phyloP scores from a whole-genome alignment of 2,888 invertebrate species.

The Lepidochitona cinerea region DNA sequence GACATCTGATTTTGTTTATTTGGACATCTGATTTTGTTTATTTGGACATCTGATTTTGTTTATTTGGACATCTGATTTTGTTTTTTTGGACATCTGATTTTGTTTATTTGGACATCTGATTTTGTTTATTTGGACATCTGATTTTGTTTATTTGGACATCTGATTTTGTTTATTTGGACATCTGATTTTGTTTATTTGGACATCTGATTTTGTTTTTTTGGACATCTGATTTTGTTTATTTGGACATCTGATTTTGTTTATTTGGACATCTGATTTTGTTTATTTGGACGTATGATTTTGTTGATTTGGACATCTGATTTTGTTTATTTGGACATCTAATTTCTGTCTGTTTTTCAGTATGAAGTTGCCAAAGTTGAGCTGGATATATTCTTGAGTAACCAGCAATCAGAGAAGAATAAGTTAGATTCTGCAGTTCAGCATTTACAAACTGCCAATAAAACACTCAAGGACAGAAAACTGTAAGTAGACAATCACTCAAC shows the following conservation, averaged over 20 bases:
- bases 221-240: background rate
- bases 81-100: too few species aligned
- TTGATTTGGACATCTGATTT: too few species aligned
- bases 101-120: too few species aligned
- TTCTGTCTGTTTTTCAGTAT: slow-evolving; percentile 54
- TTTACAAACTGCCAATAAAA: slow-evolving; percentile 68
- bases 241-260: background rate
- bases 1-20: too few species aligned
- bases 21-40: too few species aligned
- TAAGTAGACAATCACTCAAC: too few species aligned
- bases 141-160: too few species aligned
- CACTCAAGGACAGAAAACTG: slow-evolving; percentile 71
- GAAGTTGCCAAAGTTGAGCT: slow-evolving; percentile 84
- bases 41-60: too few species aligned
- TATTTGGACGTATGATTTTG: background rate
- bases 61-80: too few species aligned
- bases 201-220: background rate
- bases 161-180: too few species aligned
- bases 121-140: too few species aligned
- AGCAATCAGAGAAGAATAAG: slow-evolving; percentile 78
- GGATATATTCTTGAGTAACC: slow-evolving; percentile 81
- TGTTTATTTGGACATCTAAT: background rate
- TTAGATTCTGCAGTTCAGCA: slow-evolving; percentile 75
- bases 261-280: background rate
- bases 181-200: too few species aligned